These are phyloP conservation scores for Ciconia stormi DNA, from an alignment of 2,113 vertebrate genomes.

Conservation along the genomic window DNA sequence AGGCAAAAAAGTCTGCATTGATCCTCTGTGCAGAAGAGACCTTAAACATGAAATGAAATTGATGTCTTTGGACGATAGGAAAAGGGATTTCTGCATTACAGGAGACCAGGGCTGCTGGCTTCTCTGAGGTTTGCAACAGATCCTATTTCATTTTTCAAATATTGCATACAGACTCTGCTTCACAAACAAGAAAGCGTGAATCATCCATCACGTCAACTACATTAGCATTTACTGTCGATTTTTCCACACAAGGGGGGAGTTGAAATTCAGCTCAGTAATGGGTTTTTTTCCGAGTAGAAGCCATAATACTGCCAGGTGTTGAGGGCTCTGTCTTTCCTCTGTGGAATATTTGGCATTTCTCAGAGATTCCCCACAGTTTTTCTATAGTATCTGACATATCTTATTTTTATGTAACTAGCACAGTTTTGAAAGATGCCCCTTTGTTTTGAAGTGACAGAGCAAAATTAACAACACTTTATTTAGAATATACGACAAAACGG, in stretches of 20 bases:
- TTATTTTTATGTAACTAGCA: background rate
- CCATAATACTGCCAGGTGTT: background rate
- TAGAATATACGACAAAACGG: background rate
- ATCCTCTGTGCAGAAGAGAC: background rate
- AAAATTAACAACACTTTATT: background rate
- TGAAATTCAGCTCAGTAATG: background rate
- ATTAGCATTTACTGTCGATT: background rate
- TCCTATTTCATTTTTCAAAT: background rate
- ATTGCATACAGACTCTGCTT: accelerated
- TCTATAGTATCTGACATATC: background rate
- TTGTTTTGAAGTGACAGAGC: background rate
- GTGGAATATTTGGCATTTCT: background rate
- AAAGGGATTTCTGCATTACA: background rate
- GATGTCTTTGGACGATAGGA: background rate
- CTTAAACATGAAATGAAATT: background rate
- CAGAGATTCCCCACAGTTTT: background rate
- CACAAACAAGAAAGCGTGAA: background rate
- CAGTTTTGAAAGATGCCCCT: background rate
- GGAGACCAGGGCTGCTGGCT: background rate
- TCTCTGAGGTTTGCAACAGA: background rate
- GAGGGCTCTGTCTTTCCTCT: background rate
- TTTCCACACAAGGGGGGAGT: background rate
- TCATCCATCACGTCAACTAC: background rate
- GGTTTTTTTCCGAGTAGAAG: background rate
- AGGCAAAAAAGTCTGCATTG: background rate